Base-by-base conservation (phyloP, 2,797 vertebrate species). In the Columba guinea region DNA sequence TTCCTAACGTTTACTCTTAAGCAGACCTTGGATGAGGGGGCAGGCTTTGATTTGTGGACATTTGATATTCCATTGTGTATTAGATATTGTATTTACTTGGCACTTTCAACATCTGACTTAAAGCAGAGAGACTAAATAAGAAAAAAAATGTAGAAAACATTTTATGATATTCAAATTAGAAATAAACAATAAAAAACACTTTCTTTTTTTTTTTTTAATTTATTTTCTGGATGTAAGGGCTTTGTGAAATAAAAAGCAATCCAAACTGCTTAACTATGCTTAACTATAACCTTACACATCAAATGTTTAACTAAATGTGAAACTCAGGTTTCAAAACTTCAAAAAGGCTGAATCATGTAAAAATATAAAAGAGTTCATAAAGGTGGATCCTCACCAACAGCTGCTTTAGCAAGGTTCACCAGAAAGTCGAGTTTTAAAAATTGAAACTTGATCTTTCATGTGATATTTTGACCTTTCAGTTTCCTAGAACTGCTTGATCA, bases 11-110 rank as follows among this genome's bases (percentile, higher is more conserved):
- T 86, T 82, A 46, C 26, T 89, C 32, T 34, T 51, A 93, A 92
- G 73, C 11, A 77, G 81, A 82, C 34, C 81, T 75, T 90, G 84
- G 59, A 76, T 44, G 41, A 84, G 41, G 27, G 9, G 39, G 5
- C 20, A 84, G 58, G 39, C 17, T 90, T 96, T 95, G 90, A 92
- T 94, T 93, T 96, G 79, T 90, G 62, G 22, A 53, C 11, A 58
- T 76, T 83, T 89, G 52, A 62, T 95, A 92, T 75, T 83, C 28
- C 13, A 34, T 52, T 86, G 15, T 69, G 39, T 37, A 59, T 80
- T 92, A 55, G 35, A 63, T 77, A 69, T 21, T 52, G 19, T 44
- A 78, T 95, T 93, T 71, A 39, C 32, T 83, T 91, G 56, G 34
- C 13, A 53, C 17, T 74, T 62, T n/a, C 53, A 75, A 71, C 9